These are phyloP conservation scores for Ariolimax columbianus DNA, from an alignment of 2,888 invertebrate genomes.

Conservation along the genomic window DNA sequence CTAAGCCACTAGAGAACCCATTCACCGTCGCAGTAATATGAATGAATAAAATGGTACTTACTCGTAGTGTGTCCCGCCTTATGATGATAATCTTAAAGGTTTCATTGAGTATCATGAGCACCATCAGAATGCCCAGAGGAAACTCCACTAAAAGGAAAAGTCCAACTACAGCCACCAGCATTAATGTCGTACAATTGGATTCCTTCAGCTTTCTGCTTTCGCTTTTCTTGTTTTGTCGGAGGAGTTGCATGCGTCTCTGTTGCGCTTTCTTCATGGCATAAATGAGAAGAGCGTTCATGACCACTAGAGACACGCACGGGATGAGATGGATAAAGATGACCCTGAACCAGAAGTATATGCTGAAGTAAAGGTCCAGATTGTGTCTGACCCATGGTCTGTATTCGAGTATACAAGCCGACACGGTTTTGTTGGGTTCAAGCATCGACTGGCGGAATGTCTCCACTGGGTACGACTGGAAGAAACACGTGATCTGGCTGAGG, in stretches of 20 bases:
- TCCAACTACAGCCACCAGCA: constrained; percentile 80
- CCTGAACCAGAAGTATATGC: constrained; percentile 86
- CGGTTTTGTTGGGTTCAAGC: constrained; percentile 60
- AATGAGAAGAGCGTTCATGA: constrained; percentile 92
- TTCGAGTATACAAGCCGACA: constrained; percentile 63
- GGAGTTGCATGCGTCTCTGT: constrained; percentile 86
- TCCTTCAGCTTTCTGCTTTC: constrained; percentile 77
- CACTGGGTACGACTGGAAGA: constrained; percentile 86
- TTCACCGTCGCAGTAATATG: too few relatives aligned
- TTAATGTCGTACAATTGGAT: constrained; percentile 78
- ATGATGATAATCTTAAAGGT: constrained; percentile 65
- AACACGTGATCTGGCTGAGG: constrained; percentile 89
- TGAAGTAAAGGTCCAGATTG: constrained; percentile 86
- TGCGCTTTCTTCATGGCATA: constrained; percentile 91
- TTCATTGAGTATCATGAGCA: constrained; percentile 86
- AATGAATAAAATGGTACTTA: too few relatives aligned
- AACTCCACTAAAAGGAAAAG: constrained; percentile 80
- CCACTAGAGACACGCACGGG: constrained; percentile 92
- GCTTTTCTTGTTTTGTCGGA: constrained; percentile 84
- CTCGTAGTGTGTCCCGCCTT: constrained; percentile 25
- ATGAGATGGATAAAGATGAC: constrained; percentile 94
- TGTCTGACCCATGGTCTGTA: constrained; percentile 60
- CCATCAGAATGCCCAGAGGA: constrained; percentile 79
- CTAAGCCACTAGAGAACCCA: too few relatives aligned
- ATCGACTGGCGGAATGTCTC: constrained; percentile 83